Conservation (phyloP, 2,888 invertebrate genomes). For the Trachelus troglodyta region DNA sequence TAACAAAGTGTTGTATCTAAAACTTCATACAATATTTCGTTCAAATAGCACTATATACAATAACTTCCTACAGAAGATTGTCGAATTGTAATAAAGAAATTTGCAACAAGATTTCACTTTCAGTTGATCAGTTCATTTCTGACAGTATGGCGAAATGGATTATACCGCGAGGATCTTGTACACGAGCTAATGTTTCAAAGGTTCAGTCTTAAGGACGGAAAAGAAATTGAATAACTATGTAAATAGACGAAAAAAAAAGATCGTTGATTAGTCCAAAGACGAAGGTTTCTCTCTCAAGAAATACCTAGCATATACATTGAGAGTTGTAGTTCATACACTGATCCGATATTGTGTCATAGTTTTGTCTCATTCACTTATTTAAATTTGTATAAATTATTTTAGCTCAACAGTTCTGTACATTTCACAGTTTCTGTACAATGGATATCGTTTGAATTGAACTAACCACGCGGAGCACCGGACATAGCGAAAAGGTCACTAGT, state of each 20-base stretch:
- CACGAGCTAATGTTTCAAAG: neutral
- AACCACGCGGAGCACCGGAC: no score
- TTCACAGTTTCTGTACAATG: neutral
- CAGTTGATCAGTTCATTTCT: slow-evolving; percentile 20
- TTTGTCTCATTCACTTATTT: neutral
- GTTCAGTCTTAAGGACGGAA: slow-evolving; percentile 11
- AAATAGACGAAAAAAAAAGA: neutral
- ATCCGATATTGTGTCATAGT: neutral
- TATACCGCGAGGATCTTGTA: slow-evolving; percentile 9
- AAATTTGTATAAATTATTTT: neutral
- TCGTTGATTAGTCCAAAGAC: no score
- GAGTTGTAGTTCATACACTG: no score
- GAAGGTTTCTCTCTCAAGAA: no score
- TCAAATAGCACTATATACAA: neutral
- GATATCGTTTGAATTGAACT: neutral
- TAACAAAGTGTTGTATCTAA: neutral
- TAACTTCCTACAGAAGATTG: no score
- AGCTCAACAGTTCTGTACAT: neutral
- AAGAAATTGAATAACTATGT: neutral
- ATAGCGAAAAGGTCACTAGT: no score
- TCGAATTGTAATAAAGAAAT: neutral
- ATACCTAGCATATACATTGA: no score
- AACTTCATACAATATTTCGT: neutral
- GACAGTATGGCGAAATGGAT: slow-evolving; percentile 24
- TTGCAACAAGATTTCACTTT: neutral